phyloP scores from a whole-genome alignment of 2,797 vertebrate genomes.

The Sitta carolinensis region DNA sequence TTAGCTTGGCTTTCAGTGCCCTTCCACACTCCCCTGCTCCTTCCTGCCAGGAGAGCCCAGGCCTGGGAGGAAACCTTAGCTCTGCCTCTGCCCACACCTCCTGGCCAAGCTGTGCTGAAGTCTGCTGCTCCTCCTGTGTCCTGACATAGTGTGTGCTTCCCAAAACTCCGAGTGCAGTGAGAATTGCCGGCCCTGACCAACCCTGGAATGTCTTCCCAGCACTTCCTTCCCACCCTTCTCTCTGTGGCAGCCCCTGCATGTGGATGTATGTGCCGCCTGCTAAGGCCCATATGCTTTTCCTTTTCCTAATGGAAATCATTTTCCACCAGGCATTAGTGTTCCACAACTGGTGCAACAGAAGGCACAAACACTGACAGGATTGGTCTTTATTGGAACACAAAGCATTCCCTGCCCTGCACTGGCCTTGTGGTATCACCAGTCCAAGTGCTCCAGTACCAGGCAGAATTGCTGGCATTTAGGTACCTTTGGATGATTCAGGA shows the following conservation, averaged over 20 bases:
- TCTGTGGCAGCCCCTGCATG: background rate
- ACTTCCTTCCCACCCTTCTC: background rate
- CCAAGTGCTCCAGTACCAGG: background rate
- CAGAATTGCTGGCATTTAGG: background rate
- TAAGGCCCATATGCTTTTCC: background rate
- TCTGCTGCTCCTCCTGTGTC: background rate
- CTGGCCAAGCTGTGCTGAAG: background rate
- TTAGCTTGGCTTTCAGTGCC: background rate
- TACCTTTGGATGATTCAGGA: background rate
- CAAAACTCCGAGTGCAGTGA: background rate
- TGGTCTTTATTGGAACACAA: background rate
- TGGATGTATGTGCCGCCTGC: background rate
- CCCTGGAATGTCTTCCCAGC: background rate
- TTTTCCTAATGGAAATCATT: background rate
- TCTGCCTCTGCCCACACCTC: background rate
- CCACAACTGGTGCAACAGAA: background rate
- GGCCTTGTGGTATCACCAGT: background rate
- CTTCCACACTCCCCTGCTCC: background rate
- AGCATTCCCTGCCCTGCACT: background rate
- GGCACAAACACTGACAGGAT: background rate
- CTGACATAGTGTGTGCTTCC: accelerated
- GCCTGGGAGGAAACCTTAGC: background rate
- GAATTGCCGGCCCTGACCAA: background rate
- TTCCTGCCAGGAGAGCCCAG: background rate
- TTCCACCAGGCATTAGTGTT: background rate